A percentile compares a stretch with the other conserved stretches of the same genome.
Conservation (phyloP, 2,797 vertebrate genomes). For the Manis pentadactyla region DNA sequence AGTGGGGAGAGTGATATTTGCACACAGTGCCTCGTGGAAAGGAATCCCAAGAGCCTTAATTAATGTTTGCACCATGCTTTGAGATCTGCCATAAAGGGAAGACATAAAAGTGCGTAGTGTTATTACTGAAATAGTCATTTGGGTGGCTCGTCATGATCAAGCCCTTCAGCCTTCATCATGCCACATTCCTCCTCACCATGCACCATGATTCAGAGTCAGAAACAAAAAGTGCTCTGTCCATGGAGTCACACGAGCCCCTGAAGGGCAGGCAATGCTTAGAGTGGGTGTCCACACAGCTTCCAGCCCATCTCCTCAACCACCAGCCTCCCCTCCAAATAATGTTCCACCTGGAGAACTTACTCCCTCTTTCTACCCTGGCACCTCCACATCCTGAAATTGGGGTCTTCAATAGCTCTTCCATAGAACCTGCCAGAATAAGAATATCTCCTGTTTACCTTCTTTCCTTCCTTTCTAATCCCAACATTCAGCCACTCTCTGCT, state of each 20-base stretch:
- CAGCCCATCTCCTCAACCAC: neutral
- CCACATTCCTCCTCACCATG: neutral
- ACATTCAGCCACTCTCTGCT: neutral
- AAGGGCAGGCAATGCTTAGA: neutral
- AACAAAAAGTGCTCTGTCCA: constrained; percentile 18
- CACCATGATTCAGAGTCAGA: constrained; percentile 46
- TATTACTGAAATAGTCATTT: constrained; percentile 65
- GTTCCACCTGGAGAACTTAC: neutral
- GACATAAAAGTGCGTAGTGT: constrained; percentile 69
- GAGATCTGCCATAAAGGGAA: constrained; percentile 76
- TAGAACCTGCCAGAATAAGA: neutral
- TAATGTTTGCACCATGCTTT: constrained; percentile 69
- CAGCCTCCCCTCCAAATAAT: neutral
- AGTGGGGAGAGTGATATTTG: constrained; percentile 64
- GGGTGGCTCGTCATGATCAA: constrained; percentile 52
- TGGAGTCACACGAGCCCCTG: neutral
- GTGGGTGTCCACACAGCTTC: neutral
- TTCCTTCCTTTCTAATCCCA: neutral
- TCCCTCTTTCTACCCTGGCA: neutral
- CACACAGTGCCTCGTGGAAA: constrained; percentile 18
- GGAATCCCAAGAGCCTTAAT: constrained; percentile 69
- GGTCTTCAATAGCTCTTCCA: neutral
- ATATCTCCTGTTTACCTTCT: neutral
- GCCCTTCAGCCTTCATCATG: constrained; percentile 67
- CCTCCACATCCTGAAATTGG: neutral